Percentiles rank a stretch among this genome's conserved stretches.
phyloP scores from a whole-genome alignment of 2,797 vertebrate species.

The Phrynocephalus forsythii region DNA sequence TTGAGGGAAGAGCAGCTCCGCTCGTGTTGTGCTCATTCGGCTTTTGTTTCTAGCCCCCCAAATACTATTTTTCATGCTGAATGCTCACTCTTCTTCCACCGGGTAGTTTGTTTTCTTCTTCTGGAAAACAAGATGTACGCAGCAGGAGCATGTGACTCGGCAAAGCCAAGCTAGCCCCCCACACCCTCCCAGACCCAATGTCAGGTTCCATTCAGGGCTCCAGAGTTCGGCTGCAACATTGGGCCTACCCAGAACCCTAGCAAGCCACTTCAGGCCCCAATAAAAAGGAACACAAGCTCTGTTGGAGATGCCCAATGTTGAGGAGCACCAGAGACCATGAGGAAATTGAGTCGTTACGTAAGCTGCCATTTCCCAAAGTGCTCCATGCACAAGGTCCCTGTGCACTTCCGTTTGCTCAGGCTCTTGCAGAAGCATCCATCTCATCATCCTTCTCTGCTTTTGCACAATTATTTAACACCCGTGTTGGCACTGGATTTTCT shows the following conservation, averaged over 20 bases:
- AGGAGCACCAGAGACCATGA: neutral
- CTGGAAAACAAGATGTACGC: constrained; percentile 14
- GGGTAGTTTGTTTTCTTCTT: constrained; percentile 61
- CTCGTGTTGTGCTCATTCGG: neutral
- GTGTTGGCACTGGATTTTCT: no score
- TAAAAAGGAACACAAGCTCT: neutral
- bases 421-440: no score
- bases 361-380: neutral
- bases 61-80: neutral
- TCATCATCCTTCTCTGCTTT: neutral
- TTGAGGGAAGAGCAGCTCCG: neutral
- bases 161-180: neutral
- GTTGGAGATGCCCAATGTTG: neutral
- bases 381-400: no score
- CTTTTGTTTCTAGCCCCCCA: constrained; percentile 29
- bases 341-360: neutral
- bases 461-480: no score
- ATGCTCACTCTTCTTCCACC: fast-evolving
- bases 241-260: neutral
- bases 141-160: neutral
- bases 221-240: neutral
- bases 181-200: constrained; percentile 18
- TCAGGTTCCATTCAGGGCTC: neutral
- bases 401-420: neutral
- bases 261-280: constrained; percentile 2